phyloP scores from a whole-genome alignment of 2,888 invertebrate species.

The Amphipyra berbera region DNA sequence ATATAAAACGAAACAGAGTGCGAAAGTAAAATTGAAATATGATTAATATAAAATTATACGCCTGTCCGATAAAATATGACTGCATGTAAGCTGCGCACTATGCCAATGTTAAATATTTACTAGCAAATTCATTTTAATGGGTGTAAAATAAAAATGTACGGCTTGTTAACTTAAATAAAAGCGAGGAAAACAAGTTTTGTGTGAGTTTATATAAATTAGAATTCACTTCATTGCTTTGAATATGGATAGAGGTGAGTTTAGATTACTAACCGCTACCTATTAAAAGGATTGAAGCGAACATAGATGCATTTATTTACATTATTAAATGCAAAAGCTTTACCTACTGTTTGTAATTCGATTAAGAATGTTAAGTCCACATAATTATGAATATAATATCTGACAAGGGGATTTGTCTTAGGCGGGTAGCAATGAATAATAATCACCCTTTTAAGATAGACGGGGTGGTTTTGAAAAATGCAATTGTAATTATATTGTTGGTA shows the following conservation, averaged over 20 bases:
- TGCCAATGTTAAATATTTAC: slow-evolving; percentile 39
- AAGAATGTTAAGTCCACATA: not conserved
- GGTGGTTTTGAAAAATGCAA: too few species aligned
- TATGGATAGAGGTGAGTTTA: slow-evolving; percentile 3
- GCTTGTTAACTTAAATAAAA: slow-evolving; percentile 31
- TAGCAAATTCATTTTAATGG: slow-evolving; percentile 25
- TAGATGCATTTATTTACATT: slow-evolving; percentile 1
- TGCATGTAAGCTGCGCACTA: slow-evolving; percentile 40
- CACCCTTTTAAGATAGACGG: too few species aligned
- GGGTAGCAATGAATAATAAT: too few species aligned
- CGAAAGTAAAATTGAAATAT: slow-evolving; percentile 51
- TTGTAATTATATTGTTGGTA: too few species aligned
- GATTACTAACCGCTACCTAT: not conserved
- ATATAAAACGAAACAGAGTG: slow-evolving; percentile 42
- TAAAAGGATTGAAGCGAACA: not conserved
- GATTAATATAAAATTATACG: slow-evolving; percentile 44
- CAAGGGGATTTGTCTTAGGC: too few species aligned
- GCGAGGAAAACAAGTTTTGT: slow-evolving; percentile 14
- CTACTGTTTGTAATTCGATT: not conserved
- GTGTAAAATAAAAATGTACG: slow-evolving; percentile 27
- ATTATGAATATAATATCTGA: too few species aligned
- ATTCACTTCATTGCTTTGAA: slow-evolving; percentile 3
- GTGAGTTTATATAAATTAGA: slow-evolving; percentile 26
- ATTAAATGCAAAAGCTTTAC: slow-evolving; percentile 1
- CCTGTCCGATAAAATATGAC: slow-evolving; percentile 22